Percentiles rank a stretch among this genome's conserved stretches.
Conservation (phyloP, 1,140 invertebrate species). For the Stegodyphus dumicola region DNA sequence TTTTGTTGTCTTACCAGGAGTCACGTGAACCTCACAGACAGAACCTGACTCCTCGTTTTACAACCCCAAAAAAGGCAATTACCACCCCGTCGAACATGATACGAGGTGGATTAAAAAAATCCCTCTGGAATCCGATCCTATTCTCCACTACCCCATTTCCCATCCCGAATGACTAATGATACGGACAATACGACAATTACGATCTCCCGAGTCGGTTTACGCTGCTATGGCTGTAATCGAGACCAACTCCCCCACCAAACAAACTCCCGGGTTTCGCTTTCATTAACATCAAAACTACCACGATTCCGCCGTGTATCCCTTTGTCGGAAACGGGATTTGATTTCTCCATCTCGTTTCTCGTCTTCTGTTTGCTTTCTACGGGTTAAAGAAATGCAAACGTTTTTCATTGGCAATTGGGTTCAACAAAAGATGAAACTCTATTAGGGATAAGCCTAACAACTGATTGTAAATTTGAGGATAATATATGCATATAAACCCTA, state of each 20-base stretch:
- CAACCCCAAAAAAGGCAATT: constrained; percentile 53
- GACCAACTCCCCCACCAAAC: neutral
- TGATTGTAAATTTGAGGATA: too few species aligned
- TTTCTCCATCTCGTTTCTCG: too few species aligned
- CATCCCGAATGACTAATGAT: constrained; percentile 33
- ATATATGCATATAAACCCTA: too few species aligned
- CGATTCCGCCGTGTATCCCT: neutral
- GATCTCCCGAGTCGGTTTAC: constrained; percentile 1
- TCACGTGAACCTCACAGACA: too few species aligned
- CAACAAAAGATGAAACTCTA: too few species aligned
- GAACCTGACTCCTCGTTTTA: constrained; percentile 24
- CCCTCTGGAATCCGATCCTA: constrained; percentile 25
- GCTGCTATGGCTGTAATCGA: constrained; percentile 6
- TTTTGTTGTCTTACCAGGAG: too few species aligned
- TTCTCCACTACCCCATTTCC: neutral
- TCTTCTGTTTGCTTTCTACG: too few species aligned
- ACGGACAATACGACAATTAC: constrained; percentile 46
- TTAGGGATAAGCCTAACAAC: too few species aligned
- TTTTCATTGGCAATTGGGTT: too few species aligned
- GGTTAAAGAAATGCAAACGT: too few species aligned
- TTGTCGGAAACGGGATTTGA: too few species aligned
- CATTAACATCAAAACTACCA: constrained; percentile 24
- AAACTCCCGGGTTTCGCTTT: constrained; percentile 34
- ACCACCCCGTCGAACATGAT: constrained; percentile 32
- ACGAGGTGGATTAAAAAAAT: constrained; percentile 41